Evolutionary conservation across 2,888 invertebrate species (phyloP), one percentile per base, ranked within the genome.

Genomic region (Pseudococcus jackbeardsleyi): DNA sequence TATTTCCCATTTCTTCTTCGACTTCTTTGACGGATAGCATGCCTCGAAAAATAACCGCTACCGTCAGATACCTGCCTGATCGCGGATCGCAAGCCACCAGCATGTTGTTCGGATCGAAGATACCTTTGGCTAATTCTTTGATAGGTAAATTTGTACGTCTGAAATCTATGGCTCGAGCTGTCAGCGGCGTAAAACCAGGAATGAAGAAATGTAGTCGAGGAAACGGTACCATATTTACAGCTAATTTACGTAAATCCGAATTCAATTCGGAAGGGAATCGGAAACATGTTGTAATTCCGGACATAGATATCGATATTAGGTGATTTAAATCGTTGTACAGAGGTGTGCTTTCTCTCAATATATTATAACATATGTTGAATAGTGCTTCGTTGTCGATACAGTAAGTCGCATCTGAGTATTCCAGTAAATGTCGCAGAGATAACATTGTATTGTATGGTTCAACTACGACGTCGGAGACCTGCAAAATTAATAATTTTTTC

Each of bases 361-460:
- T 94, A 48, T 94, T 91, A 92, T 94, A 94, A 91, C 94, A 94
- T 90, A 94, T 94, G 90, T 94, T 94, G 91, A 94, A 94, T 9
- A 94, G 92, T 54, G 94, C 94, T 91, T 94, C 94, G 91, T 94
- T 94, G 91, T 94, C 94, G 90, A 94, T 94, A 91, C 94, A 94
- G 90, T 92, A 94, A 0, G 94, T 93, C 90, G 94, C 94, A 90
- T 94, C 94, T 0, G 94, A 94, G 90, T 94, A 94, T 90, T 94
- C 94, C 4, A 94, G 94, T 77, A 94, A 91, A 90, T 93, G 96
- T 92, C 96, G 96, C 85, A 96, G 95, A 90, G 97, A 97, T 86
- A 97, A 93, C 42, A 97, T 97, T 89, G 97, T 97, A 91, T 97
- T 97, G 94, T 97, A 97, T 82, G 97, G 97, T 92, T 97, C 97